These are phyloP conservation scores for Amphipoea lucens DNA, from an alignment of 2,888 invertebrate species.

Conservation along the genomic window DNA sequence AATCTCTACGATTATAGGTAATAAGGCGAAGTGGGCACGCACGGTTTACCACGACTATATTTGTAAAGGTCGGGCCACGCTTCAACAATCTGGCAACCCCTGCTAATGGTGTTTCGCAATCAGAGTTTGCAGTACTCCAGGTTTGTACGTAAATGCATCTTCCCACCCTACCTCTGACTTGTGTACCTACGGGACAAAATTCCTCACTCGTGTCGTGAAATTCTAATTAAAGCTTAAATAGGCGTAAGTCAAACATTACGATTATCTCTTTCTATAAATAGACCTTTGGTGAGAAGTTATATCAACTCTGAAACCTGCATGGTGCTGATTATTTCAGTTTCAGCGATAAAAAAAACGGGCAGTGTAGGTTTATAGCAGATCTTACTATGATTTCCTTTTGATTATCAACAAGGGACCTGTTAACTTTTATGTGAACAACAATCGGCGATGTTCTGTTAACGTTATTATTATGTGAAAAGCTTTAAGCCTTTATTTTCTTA, in stretches of 20 bases:
- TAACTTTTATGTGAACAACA: conserved; percentile 34
- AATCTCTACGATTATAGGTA: background rate
- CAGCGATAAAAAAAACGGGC: conserved; percentile 1
- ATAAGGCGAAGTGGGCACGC: conserved; percentile 37
- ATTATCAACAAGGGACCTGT: conserved; percentile 40
- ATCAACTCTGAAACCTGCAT: conserved; percentile 1
- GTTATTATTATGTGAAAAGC: conserved; percentile 16
- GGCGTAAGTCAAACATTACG: conserved; percentile 27
- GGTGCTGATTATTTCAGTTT: background rate
- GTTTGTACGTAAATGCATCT: background rate
- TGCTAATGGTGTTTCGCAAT: conserved; percentile 12
- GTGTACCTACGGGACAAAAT: background rate
- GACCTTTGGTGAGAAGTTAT: background rate
- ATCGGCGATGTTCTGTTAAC: conserved; percentile 14
- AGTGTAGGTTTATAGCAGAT: conserved; percentile 11
- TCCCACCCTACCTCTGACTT: background rate
- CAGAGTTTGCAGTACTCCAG: background rate
- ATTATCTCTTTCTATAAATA: conserved; percentile 25
- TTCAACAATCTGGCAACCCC: conserved; percentile 9
- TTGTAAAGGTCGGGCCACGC: conserved; percentile 15
- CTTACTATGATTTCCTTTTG: conserved; percentile 36
- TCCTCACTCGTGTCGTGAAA: conserved; percentile 21
- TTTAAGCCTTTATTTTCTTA: conserved; percentile 21
- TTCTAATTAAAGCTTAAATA: conserved; percentile 29
- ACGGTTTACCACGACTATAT: conserved; percentile 19